Evolutionary conservation across 2,797 vertebrate species (phyloP), one percentile per base, ranked within the genome.

Genomic region (Hafferia zeledoni): DNA sequence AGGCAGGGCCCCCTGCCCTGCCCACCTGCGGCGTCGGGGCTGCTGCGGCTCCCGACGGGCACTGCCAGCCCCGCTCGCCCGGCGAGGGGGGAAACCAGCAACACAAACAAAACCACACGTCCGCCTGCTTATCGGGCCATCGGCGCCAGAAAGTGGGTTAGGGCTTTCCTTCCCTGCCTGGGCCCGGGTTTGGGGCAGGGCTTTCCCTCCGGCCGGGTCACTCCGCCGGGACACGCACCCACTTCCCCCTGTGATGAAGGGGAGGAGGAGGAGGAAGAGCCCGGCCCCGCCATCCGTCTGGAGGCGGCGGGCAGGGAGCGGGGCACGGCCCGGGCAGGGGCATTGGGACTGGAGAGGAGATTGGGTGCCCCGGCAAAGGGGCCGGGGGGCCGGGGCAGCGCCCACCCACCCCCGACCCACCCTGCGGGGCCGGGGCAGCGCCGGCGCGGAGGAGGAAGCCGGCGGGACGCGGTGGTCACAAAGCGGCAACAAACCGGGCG

Each of bases 391-490:
- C 50, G 33, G 24, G 46, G 5, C 71, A 69, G 75, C 14, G 22
- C 23, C 7, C 87, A 11, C 13, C 3, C 7, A 33, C 53, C 39
- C n/a, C 20, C 41, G 41, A 23, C 24, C 47, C 13, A 49, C 13
- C 24, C 50, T 28, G 30, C 61, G 72, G 39, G 39, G 46, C 47
- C 74, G 8, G 10, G 33, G 8, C 19, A 17, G 57, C 13, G 80
- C 74, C 10, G 67, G 79, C 67, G 61, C 53, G 93, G 83, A 94
- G 93, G 93, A 90, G 93, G 90, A 92, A 92, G 87, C 90, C 27
- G 87, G 43, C 83, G 90, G 93, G 90, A 94, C 87, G 79, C 83
- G 72, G 55, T 50, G 86, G 47, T 65, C 87, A 92, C 85, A 90
- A 88, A 91, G 89, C 84, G 10, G 22, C 59, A 37, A 57, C 75